Evolutionary conservation across 2,888 invertebrate species (phyloP).

Genomic region (Heteropelma amictum): DNA sequence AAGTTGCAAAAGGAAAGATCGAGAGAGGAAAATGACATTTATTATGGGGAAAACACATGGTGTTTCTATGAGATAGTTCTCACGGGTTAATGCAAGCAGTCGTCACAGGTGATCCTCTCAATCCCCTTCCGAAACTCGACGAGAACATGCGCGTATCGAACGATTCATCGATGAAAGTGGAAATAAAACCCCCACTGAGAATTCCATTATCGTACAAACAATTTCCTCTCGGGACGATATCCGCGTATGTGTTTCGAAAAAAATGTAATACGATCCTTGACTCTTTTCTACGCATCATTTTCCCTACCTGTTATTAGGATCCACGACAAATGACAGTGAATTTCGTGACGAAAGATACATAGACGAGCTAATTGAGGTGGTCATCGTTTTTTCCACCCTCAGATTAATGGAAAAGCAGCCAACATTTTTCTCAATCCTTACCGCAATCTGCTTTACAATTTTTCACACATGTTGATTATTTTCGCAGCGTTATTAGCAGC

Average conservation of each 20-base stretch:
- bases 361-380: too few relatives aligned
- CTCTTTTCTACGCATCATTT: background rate
- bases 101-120: conserved; percentile 37
- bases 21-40: conserved; percentile 27
- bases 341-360: too few relatives aligned
- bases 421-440: too few relatives aligned
- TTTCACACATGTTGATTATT: too few relatives aligned
- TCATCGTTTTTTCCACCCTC: too few relatives aligned
- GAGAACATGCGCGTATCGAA: conserved; percentile 66
- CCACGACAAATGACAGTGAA: too few relatives aligned
- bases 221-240: conserved; percentile 63
- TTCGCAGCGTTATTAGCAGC: too few relatives aligned
- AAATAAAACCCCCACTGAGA: conserved; percentile 71
- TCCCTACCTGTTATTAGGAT: too few relatives aligned
- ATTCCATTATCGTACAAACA: conserved; percentile 74
- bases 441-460: too few relatives aligned
- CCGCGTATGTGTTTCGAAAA: background rate
- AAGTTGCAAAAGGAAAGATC: conserved; percentile 9
- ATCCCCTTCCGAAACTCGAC: conserved; percentile 39
- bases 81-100: conserved; percentile 61
- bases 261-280: conserved; percentile 1
- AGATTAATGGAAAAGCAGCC: too few relatives aligned
- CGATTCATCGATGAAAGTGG: conserved; percentile 48
- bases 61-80: conserved; percentile 70
- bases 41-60: conserved; percentile 63